Conservation (phyloP, 2,113 vertebrate species). For the Grallaria varia region DNA sequence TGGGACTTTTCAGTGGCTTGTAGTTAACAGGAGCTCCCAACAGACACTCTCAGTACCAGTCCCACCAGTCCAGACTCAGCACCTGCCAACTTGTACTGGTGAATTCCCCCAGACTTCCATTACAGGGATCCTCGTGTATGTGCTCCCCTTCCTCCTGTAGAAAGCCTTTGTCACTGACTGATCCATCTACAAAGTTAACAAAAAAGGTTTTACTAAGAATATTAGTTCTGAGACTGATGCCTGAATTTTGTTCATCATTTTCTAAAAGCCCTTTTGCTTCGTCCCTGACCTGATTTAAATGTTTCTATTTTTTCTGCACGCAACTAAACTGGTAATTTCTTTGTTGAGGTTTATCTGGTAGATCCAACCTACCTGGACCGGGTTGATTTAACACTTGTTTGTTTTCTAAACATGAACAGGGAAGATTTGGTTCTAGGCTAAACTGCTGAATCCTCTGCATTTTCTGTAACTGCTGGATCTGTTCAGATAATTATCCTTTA, state of each 20-base stretch:
- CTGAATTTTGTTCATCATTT: not conserved
- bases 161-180: not conserved
- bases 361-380: not conserved
- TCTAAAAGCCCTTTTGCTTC: not conserved
- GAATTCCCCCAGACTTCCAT: not conserved
- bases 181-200: not conserved
- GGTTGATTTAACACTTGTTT: not conserved
- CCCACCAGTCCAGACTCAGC: not conserved
- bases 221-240: not conserved
- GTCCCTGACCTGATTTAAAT: not conserved
- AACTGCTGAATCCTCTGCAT: not conserved
- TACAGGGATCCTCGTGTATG: no score
- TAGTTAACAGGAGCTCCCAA: not conserved
- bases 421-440: not conserved
- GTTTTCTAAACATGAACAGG: not conserved
- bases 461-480: not conserved
- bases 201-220: not conserved
- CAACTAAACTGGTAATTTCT: not conserved
- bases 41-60: not conserved
- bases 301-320: not conserved
- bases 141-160: not conserved
- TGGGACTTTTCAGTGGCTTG: not conserved
- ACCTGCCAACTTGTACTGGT: not conserved
- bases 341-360: not conserved
- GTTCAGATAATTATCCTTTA: not conserved